Evolutionary conservation across 2,888 invertebrate species (phyloP).

Genomic region (Chorisops tibialis): DNA sequence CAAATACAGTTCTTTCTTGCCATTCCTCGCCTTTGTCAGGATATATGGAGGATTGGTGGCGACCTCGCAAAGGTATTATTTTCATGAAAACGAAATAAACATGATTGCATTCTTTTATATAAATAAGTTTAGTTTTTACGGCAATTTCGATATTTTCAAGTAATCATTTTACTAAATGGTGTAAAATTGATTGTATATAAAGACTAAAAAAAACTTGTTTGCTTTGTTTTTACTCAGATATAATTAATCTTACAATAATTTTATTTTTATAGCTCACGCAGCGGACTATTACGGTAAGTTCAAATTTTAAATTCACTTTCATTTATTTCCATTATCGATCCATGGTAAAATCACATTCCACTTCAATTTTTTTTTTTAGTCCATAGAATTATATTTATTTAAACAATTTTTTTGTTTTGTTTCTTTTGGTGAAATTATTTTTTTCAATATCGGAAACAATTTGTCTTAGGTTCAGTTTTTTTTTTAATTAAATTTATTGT

Average conservation of each 20-base stretch:
- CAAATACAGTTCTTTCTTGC: constrained; percentile 61
- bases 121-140: not conserved
- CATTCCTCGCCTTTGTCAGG: constrained; percentile 91
- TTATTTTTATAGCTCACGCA: constrained; percentile 74
- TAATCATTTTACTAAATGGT: too few species aligned
- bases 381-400: constrained; percentile 32
- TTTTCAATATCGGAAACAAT: not conserved
- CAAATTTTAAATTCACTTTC: constrained; percentile 38
- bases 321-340: not conserved
- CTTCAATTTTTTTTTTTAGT: not conserved
- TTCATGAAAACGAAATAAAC: not conserved
- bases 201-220: not conserved
- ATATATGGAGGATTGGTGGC: constrained; percentile 98
- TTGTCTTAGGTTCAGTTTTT: not conserved
- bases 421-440: constrained; percentile 25
- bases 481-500: constrained; percentile 8
- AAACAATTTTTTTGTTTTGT: constrained; percentile 26
- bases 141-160: not conserved
- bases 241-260: not conserved
- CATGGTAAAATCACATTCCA: not conserved
- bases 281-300: constrained; percentile 99
- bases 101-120: not conserved
- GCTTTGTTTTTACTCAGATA: not conserved
- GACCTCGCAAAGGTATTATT: constrained; percentile 88
- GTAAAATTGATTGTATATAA: too few species aligned